These are phyloP conservation scores for Dichetophora obliterata DNA, from an alignment of 2,888 invertebrate genomes.

Conservation along the genomic window DNA sequence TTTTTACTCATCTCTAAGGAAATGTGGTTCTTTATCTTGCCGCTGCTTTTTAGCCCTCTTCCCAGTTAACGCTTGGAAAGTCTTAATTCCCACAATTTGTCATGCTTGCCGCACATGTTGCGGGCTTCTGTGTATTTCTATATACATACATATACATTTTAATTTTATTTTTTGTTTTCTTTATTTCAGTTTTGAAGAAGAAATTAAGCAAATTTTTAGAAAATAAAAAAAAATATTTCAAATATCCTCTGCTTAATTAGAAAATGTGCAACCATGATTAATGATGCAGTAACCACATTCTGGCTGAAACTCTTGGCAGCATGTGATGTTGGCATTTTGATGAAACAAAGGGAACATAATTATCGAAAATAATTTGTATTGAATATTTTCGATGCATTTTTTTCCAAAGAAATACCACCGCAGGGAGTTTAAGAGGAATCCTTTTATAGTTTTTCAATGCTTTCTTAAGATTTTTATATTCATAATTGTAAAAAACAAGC, in stretches of 20 bases:
- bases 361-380: too few relatives aligned
- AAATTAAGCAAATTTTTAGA: not conserved
- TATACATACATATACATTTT: not conserved
- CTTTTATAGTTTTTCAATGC: too few relatives aligned
- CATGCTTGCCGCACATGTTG: conserved; percentile 24
- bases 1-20: not conserved
- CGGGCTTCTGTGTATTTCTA: not conserved
- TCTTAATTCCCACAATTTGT: conserved; percentile 19
- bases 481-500: too few relatives aligned
- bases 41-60: not conserved
- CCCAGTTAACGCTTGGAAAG: not conserved
- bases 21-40: not conserved
- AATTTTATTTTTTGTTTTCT: not conserved
- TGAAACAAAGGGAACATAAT: too few relatives aligned
- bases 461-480: too few relatives aligned
- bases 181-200: not conserved
- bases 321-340: conserved; percentile 3
- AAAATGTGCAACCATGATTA: conserved; percentile 26
- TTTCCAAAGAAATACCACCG: too few relatives aligned
- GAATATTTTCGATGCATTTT: too few relatives aligned
- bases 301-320: not conserved
- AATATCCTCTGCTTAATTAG: conserved; percentile 15
- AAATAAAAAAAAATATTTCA: not conserved
- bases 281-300: not conserved
- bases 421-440: too few relatives aligned